Evolutionary conservation across 2,888 invertebrate species (phyloP).

Genomic region (Dendrolimus pini): DNA sequence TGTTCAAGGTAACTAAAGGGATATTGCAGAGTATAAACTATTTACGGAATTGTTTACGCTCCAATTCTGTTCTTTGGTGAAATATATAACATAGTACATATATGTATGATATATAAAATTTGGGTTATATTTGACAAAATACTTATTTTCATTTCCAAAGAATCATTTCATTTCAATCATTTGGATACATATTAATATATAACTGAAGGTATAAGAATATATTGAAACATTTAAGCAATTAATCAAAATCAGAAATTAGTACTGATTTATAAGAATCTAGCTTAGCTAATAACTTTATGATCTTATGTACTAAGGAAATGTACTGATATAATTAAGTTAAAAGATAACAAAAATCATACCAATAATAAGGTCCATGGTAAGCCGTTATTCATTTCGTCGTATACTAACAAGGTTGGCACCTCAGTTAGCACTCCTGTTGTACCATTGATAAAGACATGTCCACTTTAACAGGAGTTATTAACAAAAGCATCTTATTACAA

Average conservation of each 20-base stretch:
- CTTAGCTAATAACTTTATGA: background rate
- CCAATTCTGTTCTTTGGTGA: too few species aligned
- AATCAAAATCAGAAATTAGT: too few species aligned
- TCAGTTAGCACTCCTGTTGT: conserved; percentile 34
- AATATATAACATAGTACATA: too few species aligned
- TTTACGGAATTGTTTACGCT: background rate
- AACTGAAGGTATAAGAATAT: too few species aligned
- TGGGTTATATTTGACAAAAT: too few species aligned
- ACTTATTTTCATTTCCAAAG: too few species aligned
- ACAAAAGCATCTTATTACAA: conserved; percentile 42
- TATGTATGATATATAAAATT: too few species aligned
- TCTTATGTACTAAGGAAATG: background rate
- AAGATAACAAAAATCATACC: conserved; percentile 39
- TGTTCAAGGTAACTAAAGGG: background rate
- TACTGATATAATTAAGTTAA: too few species aligned
- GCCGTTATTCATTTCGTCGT: conserved; percentile 62
- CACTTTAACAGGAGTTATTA: conserved; percentile 52
- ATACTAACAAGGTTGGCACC: conserved; percentile 35
- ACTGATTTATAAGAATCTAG: background rate
- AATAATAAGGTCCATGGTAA: conserved; percentile 57
- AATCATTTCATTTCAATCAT: too few species aligned
- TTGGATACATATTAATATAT: too few species aligned
- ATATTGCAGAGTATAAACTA: background rate
- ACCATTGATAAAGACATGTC: conserved; percentile 71
- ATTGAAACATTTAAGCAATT: too few species aligned